Evolutionary conservation across 2,113 vertebrate genomes (phyloP), one percentile per base, ranked within the genome.

Genomic region (Triplophysa rosa): DNA sequence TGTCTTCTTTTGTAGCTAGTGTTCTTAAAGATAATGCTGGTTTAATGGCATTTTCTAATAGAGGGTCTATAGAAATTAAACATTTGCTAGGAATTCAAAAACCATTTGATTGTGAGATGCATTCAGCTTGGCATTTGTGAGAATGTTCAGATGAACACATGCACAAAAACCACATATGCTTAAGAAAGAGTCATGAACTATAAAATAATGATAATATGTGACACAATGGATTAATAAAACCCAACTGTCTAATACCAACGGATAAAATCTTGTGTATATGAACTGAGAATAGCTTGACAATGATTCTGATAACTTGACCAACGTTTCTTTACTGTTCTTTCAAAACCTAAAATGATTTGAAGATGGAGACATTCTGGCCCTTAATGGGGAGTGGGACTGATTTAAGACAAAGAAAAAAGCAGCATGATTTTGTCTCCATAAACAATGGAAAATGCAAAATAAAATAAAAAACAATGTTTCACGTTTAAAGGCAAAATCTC

Each of bases 401-500:
- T 8, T 24, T 8, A 9, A 49, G 4, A 0, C 7, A 37, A 26
- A 12, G 56, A 10, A n/a, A 47, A 17, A 68, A 24, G 12, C 4
- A 16, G 19, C 77, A 45, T 61, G 26, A 59, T 68, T 67, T 29
- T 21, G 7, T 67, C 54, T 45, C 52, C 13, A 66, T 78, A 58
- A 68, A 70, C 14, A 73, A 72, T 65, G 66, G 49, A 49, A 78
- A 78, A 12, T 45, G 7, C 6, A 45, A 45, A 45, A 37, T 24
- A 11, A 63, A n/a, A n/a, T n/a, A n/a, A 71, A 45, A 1, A 49
- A 52, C 23, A 63, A 37, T 66, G 33, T 8, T 77, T 79, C 21
- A 78, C 47, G 74, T 24, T 69, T 68, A 83, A 79, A 75, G n/a
- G 70, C 26, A 29, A 82, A 14, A 33, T 10, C 63, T 75, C 47